phyloP scores from a whole-genome alignment of 2,113 vertebrate species.

The Archocentrus centrarchus region DNA sequence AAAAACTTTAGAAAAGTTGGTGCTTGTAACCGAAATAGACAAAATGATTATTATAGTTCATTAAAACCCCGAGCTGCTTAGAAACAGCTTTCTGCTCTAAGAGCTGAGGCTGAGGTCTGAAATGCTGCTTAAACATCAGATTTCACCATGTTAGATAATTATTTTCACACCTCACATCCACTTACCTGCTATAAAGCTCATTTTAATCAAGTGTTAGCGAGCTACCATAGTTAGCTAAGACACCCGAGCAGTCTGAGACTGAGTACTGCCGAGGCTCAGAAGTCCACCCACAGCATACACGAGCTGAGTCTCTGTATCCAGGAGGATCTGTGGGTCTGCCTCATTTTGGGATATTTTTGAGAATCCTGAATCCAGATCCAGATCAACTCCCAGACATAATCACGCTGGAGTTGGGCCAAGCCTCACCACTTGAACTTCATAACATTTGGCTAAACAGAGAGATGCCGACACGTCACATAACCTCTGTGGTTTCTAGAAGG shows the following conservation, averaged over 20 bases:
- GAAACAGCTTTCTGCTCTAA: neutral
- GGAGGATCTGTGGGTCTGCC: fast-evolving
- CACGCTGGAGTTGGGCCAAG: too few species aligned
- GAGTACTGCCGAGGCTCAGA: too few species aligned
- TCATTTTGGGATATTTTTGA: neutral
- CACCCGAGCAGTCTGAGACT: too few species aligned
- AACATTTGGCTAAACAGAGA: neutral
- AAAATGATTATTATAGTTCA: neutral
- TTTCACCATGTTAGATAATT: fast-evolving
- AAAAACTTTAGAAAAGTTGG: neutral
- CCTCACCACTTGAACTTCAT: fast-evolving
- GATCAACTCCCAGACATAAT: neutral
- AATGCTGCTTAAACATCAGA: neutral
- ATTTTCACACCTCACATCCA: neutral
- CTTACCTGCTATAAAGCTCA: too few species aligned
- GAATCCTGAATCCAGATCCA: too few species aligned
- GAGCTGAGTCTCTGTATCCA: neutral
- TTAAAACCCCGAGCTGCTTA: neutral
- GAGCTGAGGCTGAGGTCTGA: neutral
- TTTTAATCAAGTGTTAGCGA: too few species aligned
- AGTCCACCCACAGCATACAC: neutral
- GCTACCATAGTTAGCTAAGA: too few species aligned
- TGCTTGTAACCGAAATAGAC: neutral
- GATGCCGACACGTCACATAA: too few species aligned
- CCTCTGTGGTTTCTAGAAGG: neutral